Evolutionary conservation across 2,888 invertebrate genomes (phyloP), one percentile per base, ranked within the genome.

Genomic region (Drosophila paramelanica): DNA sequence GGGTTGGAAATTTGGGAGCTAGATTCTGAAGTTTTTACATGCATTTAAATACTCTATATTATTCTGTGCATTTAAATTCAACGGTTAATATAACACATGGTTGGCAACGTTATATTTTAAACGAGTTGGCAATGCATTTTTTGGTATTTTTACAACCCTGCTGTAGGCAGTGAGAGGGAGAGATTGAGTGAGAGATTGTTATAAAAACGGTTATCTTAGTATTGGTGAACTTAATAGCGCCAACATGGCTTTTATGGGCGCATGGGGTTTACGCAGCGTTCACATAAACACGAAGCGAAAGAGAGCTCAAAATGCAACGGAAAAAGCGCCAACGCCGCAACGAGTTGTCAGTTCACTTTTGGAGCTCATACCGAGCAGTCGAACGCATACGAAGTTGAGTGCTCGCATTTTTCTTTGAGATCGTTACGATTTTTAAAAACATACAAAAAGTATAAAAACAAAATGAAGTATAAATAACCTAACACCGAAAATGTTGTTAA

Each of bases 271-370:
- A 46, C 6, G 23, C 42, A 27, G 45, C 38, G 20, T 51, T 67
- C 60, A 43, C 41, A 59, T 53, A 64, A 57, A 71, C 23, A 49
- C 39, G 38, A 51, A 39, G 53, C 69, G 76, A 76, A 77, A 36
- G 76, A 76, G 77, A 76, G 73, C 43, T 42, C 62, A 76, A 73
- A 77, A 51, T 77, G 77, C 76, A 77, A 73, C 67, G 64, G 77
- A 73, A 77, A 77, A 77, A 77, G 77, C 77, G 77, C 77, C 77
- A 77, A 77, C 77, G 47, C 73, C 73, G 77, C 77, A 77, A 57
- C 57, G 73, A 76, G 57, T 77, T 61, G 71, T 59, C 58, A 77
- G 77, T 78, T 75, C 56, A 69, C 64, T 56, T 62, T 76, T 70
- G 76, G 77, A 79, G 78, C 78, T 79, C 79, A 49, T 23, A 43